Conservation (phyloP, 1,140 invertebrate species). For the Adelges cooleyi region DNA sequence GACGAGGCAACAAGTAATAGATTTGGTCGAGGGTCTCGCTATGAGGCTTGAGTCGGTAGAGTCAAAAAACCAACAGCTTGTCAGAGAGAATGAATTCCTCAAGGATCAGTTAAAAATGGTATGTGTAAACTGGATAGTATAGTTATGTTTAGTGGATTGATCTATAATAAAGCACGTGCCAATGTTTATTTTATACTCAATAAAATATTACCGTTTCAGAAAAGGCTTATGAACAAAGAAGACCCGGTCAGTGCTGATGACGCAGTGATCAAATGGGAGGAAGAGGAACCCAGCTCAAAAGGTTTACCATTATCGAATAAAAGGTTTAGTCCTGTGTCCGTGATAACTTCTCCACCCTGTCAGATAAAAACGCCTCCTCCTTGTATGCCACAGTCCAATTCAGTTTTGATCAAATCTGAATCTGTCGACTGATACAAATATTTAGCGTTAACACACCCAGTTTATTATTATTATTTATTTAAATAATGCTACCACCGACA, state of each 20-base stretch:
- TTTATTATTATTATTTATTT: slow-evolving; percentile 10
- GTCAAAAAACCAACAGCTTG: slow-evolving; percentile 3
- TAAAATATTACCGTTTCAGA: not conserved
- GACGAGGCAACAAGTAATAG: slow-evolving; percentile 35
- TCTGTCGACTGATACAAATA: slow-evolving; percentile 13
- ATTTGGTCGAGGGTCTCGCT: slow-evolving; percentile 34
- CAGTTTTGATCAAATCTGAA: slow-evolving; percentile 26
- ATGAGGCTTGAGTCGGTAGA: slow-evolving; percentile 31
- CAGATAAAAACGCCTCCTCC: not conserved
- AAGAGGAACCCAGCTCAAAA: not conserved
- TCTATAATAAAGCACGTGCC: not conserved
- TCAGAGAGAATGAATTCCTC: slow-evolving; percentile 11
- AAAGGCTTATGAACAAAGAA: slow-evolving; percentile 26
- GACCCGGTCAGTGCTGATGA: not conserved
- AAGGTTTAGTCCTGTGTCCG: slow-evolving; percentile 35
- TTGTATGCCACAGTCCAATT: not conserved
- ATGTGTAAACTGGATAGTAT: not conserved
- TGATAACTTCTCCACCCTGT: slow-evolving; percentile 34
- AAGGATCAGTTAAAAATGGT: slow-evolving; percentile 14
- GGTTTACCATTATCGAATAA: slow-evolving; percentile 3
- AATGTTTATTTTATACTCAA: not conserved
- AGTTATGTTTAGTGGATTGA: slow-evolving; percentile 9
- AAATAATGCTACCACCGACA: slow-evolving; percentile 23
- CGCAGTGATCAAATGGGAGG: not conserved
- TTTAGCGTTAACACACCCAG: too few species aligned